Evolutionary conservation across 2,888 invertebrate genomes (phyloP), one percentile per base, ranked within the genome.

Genomic region (Amphimallon solstitiale): DNA sequence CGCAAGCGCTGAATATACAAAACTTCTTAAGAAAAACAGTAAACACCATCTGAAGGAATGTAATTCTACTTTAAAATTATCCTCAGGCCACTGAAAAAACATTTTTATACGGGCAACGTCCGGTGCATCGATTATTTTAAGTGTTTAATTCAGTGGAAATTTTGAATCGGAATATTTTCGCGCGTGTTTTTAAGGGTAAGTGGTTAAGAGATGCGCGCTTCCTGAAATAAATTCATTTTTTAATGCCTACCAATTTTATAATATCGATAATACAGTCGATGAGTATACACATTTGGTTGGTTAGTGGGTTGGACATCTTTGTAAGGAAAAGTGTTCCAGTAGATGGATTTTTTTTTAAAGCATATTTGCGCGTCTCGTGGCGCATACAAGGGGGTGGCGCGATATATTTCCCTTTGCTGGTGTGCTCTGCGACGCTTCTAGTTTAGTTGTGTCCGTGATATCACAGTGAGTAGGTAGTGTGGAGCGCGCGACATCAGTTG

Each of bases 341-440:
- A 77, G 79, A 79, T 80, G 77, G 78, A 56, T 56, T 56, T 77
- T 79, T 79, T 80, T 80, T 77, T 75, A 77, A 77, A 76, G 76
- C 73, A 74, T 78, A 76, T 78, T 77, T 73, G 74, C 73, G 75
- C 75, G 75, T 73, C 73, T 72, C 74, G 56, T 59, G 56, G 78
- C 78, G 78, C 78, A 77, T 78, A 76, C 72, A 76, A 70, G 77
- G 79, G 80, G 81, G 81, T 80, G 80, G 80, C 74, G 77, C 79
- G 77, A 77, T 75, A 66, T 73, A n/a, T 29, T 29, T 71, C 71
- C 76, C 75, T 72, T 74, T 62, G 48, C 35, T 38, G 38, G 48
- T 46, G 56, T 38, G 61, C n/a, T 15, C 43, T 12, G 62, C 54
- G 62, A 37, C 51, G 51, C 37, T 46, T 49, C 45, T 15, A 48